Evolutionary conservation across 2,888 invertebrate genomes (phyloP), one percentile per base, ranked within the genome.

Genomic region (Hemithea aestivaria): DNA sequence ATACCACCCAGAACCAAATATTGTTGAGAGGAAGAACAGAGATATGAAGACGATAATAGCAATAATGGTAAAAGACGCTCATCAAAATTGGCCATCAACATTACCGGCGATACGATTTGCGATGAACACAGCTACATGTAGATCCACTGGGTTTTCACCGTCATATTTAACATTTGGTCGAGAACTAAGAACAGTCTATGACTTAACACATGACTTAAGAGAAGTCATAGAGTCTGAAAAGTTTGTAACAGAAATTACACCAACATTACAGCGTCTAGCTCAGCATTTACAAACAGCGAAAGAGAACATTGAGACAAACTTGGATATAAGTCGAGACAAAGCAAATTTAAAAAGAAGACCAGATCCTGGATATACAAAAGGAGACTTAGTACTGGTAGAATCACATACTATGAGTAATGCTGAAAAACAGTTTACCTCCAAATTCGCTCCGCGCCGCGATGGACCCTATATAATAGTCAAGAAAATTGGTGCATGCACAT

Each of bases 21-120:
- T 64, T 0, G 64, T 65, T 0, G 67, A 66, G 35, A 34, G 68
- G 0, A 48, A 52, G 16, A 64, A 64, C 33, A 36, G 73, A 2
- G 59, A 61, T 8, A 24, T 65, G 2, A 63, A 62, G 8, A 43
- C 58, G 0, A 58, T 55, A 30, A 10, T 49, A 6, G 40, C 40
- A 1, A 44, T 46, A 1, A 20, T 29, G 20, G 27, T 45, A 2
- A 23, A 33, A 11, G 21, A 28, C 1, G 30, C 30, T 2, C 34
- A 46, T 23, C 1, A 2, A 1, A n/a, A n/a, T 1, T 51, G 48
- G 51, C 8, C 35, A 1, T 24, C 34, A 7, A 8, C 25, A 1
- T 8, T 51, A 0, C 41, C 48, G 1, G 11, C 9, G 4, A 41
- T 52, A n/a, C 25, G 47, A 2, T 52, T 45, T 20, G 42, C 49